phyloP scores from a whole-genome alignment of 1,140 invertebrate genomes.

The Cotesia typhae region DNA sequence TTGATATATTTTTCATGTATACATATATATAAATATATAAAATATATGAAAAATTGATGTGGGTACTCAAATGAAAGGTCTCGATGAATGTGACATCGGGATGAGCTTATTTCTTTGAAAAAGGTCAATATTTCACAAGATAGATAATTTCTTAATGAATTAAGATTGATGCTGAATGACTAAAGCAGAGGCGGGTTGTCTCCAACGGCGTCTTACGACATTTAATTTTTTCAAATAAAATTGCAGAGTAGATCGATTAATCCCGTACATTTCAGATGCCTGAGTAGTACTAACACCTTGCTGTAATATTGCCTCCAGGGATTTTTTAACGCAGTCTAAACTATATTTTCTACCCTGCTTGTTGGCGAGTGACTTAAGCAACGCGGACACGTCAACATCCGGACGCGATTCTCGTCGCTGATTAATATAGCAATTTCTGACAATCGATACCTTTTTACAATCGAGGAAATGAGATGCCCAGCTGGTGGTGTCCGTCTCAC shows the following conservation, averaged over 20 bases:
- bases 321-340: constrained; percentile 64
- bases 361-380: constrained; percentile 62
- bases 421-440: background rate
- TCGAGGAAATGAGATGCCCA: constrained; percentile 61
- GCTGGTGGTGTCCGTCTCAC: constrained; percentile 41
- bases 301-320: constrained; percentile 67
- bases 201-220: constrained; percentile 61
- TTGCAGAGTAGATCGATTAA: constrained; percentile 69
- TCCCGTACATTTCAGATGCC: constrained; percentile 67
- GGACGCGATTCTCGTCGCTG: constrained; percentile 47
- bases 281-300: constrained; percentile 67
- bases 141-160: background rate
- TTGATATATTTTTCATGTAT: too few species aligned
- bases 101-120: too few species aligned
- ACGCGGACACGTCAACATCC: constrained; percentile 60
- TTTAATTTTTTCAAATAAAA: constrained; percentile 70
- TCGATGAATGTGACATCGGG: too few species aligned
- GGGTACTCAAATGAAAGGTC: too few species aligned
- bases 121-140: background rate
- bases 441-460: constrained; percentile 54
- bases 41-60: too few species aligned
- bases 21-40: too few species aligned
- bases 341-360: constrained; percentile 67
- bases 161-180: constrained; percentile 29
- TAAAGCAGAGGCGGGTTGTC: constrained; percentile 41